Evolutionary conservation across 1,140 invertebrate genomes (phyloP), one percentile per base, ranked within the genome.

Genomic region (Zaprionus vittiger): DNA sequence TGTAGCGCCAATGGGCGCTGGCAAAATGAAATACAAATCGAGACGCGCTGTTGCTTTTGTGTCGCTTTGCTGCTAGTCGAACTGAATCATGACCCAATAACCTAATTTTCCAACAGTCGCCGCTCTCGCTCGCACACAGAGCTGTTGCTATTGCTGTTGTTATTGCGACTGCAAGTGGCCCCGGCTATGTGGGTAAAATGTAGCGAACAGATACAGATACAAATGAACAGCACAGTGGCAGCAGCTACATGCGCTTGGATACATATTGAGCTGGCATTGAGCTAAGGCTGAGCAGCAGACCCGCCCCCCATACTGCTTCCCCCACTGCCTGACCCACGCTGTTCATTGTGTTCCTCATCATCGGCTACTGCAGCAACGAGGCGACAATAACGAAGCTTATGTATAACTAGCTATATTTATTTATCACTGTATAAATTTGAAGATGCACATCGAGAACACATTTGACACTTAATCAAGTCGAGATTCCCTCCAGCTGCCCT

Each of bases 71-170:
- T 90, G 84, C 85, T 41, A 65, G 83, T 90, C 85, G 79, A 89
- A 89, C 85, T 89, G 85, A 89, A 89, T 89, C 85, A 89, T 89
- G 85, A 89, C 85, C 85, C 86, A 89, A 85, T 89, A 89, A 89
- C 85, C 85, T 60, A 89, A 89, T 90, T 89, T 90, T 80, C 67
- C 79, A 67, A 79, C 63, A 65, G 66, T 60, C 44, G 20, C 34
- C 31, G 22, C 76, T 54, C 82, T 81, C 82, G 62, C 75, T 85
- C 57, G 47, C 81, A 38, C 80, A 38, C 80, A 3, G 31, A 9
- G 31, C 31, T 34, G 7, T 14, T 20, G 22, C 52, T 24, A 9
- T 38, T 20, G 44, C 67, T 47, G 38, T 47, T 17, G 17, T 17
- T 37, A 65, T 44, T 56, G 54, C 20, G 67, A 55, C 55, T 75